phyloP scores from a whole-genome alignment of 2,113 vertebrate species.

The Syrrhaptes paradoxus region DNA sequence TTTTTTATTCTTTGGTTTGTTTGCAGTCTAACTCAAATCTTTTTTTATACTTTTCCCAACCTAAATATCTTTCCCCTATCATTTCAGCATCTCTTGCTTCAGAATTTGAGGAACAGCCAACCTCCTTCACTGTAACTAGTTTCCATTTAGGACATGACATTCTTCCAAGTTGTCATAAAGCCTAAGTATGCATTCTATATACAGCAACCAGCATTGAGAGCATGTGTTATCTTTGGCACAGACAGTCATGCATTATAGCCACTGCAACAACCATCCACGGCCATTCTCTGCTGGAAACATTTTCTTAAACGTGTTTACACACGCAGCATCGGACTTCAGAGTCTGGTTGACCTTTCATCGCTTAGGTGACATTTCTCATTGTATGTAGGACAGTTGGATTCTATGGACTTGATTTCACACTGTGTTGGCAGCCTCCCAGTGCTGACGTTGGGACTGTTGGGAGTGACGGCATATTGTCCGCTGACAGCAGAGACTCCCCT shows the following conservation, averaged over 20 bases:
- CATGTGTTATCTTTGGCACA: not conserved
- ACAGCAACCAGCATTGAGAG: not conserved
- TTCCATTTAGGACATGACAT: not conserved
- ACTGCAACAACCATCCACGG: not conserved
- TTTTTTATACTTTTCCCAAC: not conserved
- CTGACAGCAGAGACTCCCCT: not conserved
- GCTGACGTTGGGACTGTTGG: not conserved
- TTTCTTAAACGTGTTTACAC: not conserved
- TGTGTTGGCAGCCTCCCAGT: not conserved
- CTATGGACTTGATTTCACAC: not conserved
- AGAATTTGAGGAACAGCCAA: not conserved
- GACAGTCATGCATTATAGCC: not conserved
- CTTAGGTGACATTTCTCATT: not conserved
- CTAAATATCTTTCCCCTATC: not conserved
- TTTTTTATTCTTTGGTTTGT: slow-evolving; percentile 7
- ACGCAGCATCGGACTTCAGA: not conserved
- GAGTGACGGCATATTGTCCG: not conserved
- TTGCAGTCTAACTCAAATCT: not conserved
- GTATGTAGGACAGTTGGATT: not conserved
- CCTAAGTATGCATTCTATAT: not conserved
- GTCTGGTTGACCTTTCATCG: not conserved
- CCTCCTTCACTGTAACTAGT: not conserved
- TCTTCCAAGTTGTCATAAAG: not conserved
- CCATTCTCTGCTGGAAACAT: not conserved
- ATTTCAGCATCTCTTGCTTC: not conserved